A percentile compares a stretch with the other conserved stretches of the same genome.
These are phyloP conservation scores for Conchocele bisecta DNA, from an alignment of 2,888 invertebrate genomes.

Conservation along the genomic window DNA sequence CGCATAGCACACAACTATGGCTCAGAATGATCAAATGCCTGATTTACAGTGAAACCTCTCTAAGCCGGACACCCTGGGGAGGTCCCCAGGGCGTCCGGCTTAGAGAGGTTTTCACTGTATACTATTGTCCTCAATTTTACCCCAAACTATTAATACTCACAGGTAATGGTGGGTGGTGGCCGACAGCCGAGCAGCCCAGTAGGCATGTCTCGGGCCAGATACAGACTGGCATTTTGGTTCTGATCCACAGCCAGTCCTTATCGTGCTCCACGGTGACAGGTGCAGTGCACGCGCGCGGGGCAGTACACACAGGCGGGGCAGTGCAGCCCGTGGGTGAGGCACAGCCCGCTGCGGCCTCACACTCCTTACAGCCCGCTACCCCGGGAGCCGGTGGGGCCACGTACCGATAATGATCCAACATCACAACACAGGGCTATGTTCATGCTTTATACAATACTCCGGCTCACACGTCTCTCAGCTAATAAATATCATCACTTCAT, in stretches of 20 bases:
- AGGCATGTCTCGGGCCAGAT: conserved; percentile 74
- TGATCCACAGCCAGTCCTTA: conserved; percentile 65
- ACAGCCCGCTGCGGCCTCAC: conserved; percentile 52
- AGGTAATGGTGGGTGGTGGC: conserved; percentile 22
- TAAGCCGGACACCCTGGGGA: too few species aligned
- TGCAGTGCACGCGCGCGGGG: conserved; percentile 12
- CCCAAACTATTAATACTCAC: background rate
- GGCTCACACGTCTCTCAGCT: too few species aligned
- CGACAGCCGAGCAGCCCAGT: conserved; percentile 65
- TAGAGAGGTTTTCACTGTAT: too few species aligned
- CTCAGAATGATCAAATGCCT: too few species aligned
- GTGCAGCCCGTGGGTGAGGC: conserved; percentile 39
- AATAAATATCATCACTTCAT: too few species aligned
- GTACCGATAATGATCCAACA: too few species aligned
- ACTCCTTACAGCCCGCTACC: conserved; percentile 58
- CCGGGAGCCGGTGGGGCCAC: conserved; percentile 38
- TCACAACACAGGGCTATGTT: too few species aligned
- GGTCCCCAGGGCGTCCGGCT: too few species aligned
- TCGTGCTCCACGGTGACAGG: conserved; percentile 65
- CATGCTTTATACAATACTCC: too few species aligned
- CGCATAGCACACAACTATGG: too few species aligned
- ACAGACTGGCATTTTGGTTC: conserved; percentile 73
- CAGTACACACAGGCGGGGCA: conserved; percentile 43
- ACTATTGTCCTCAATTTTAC: background rate
- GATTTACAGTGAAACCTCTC: too few species aligned